phyloP scores from a whole-genome alignment of 2,888 invertebrate genomes.

The Macrosiphum euphorbiae region DNA sequence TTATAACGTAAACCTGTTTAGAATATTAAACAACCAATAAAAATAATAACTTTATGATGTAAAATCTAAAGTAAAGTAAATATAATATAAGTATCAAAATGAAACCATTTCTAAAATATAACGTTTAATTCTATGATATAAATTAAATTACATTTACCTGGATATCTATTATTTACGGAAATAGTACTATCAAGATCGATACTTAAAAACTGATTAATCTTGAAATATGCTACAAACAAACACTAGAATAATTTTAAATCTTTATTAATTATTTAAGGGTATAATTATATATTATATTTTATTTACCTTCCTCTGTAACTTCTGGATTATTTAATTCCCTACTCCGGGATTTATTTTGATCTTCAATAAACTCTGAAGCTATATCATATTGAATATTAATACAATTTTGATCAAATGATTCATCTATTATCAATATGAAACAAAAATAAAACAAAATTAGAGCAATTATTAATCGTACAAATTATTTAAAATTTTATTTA shows the following conservation, averaged over 20 bases:
- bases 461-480: too few species aligned
- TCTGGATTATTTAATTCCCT: not conserved
- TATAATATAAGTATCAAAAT: too few species aligned
- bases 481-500: too few species aligned
- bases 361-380: not conserved
- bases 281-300: not conserved
- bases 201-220: not conserved
- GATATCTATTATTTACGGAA: not conserved
- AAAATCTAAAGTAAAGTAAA: too few species aligned
- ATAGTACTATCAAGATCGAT: not conserved
- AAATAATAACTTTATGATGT: too few species aligned
- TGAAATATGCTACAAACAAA: not conserved
- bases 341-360: not conserved
- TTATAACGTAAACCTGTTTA: conserved; percentile 7
- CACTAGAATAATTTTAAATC: too few species aligned
- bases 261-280: not conserved
- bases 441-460: too few species aligned
- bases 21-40: not conserved
- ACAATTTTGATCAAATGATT: not conserved
- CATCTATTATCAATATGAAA: too few species aligned
- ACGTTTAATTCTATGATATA: not conserved
- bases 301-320: not conserved
- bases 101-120: too few species aligned
- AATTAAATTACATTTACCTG: not conserved
- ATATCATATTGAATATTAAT: not conserved